Conservation (phyloP, 23 tunicate species). For the Ciona savignyi region DNA sequence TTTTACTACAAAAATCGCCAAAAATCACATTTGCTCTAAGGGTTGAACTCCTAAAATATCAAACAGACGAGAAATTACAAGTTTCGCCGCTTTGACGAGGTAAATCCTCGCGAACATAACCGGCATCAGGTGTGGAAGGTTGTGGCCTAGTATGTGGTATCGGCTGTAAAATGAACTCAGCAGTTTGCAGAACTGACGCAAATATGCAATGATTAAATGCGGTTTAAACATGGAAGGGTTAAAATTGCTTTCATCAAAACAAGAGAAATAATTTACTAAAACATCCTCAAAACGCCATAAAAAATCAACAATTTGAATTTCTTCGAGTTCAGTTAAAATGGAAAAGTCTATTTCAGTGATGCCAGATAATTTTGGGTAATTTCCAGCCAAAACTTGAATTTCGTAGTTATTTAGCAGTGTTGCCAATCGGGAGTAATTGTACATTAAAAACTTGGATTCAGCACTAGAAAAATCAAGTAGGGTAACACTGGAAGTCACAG, state of each 20-base stretch:
- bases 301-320: neutral
- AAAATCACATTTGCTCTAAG: neutral
- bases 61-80: neutral
- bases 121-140: neutral
- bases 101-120: neutral
- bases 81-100: neutral
- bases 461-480: neutral
- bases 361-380: neutral
- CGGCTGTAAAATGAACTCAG: neutral
- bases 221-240: neutral
- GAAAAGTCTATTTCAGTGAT: neutral
- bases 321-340: neutral
- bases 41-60: neutral
- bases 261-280: neutral
- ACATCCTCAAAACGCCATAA: neutral
- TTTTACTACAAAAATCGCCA: too few relatives aligned
- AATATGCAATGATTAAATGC: neutral
- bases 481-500: neutral
- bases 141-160: neutral
- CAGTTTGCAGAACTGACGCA: neutral
- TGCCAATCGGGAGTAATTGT: neutral
- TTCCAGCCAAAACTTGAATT: neutral
- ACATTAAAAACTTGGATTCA: neutral
- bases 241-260: neutral
- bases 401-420: neutral